A percentile compares a stretch with the other conserved stretches of the same genome.
Evolutionary conservation across 2,888 invertebrate genomes (phyloP).

Genomic region (Polietes domitor): DNA sequence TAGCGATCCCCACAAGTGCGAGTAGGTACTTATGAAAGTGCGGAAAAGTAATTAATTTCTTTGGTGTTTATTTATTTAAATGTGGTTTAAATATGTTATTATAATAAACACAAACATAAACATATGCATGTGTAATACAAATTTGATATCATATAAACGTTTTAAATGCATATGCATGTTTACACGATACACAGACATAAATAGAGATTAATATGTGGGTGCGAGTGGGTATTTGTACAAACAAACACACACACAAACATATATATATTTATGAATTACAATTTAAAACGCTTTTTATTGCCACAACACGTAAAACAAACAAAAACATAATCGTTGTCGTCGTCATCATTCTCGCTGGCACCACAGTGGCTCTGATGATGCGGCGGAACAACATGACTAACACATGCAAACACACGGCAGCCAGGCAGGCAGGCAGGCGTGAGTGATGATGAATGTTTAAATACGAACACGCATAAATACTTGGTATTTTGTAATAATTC

Average conservation of each 20-base stretch:
- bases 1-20: neutral
- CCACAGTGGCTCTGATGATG: neutral
- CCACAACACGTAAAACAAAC: constrained; percentile 45
- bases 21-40: neutral
- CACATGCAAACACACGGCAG: neutral
- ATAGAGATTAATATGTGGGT: neutral
- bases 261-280: constrained; percentile 35
- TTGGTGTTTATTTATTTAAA: constrained; percentile 32
- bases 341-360: constrained; percentile 11
- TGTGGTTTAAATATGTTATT: constrained; percentile 34
- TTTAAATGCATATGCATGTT: neutral
- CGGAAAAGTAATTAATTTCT: constrained; percentile 25
- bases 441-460: constrained; percentile 27
- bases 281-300: constrained; percentile 45
- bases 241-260: too few relatives aligned
- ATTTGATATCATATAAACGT: neutral
- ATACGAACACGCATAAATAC: constrained; percentile 57
- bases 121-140: neutral
- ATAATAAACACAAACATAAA: neutral
- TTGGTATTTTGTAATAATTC: constrained; percentile 58
- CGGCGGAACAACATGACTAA: neutral
- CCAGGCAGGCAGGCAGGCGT: neutral
- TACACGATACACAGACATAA: constrained; percentile 2
- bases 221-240: constrained; percentile 34
- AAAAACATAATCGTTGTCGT: constrained; percentile 30